Conservation (phyloP, 1,140 invertebrate genomes). For the Oreohelix idahoensis region DNA sequence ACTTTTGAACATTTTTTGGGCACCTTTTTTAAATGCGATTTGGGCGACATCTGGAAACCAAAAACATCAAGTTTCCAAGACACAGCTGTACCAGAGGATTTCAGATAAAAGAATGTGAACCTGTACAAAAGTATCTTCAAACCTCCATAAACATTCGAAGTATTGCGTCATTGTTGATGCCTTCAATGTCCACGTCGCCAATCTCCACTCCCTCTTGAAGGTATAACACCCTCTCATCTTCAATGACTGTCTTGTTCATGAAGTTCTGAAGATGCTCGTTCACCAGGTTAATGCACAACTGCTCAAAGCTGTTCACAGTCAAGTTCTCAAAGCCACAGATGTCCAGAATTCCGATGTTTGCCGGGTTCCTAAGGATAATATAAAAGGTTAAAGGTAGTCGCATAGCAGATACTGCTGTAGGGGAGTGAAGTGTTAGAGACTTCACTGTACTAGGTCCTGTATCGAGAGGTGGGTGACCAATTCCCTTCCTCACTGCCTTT, state of each 20-base stretch:
- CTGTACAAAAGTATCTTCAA: not conserved
- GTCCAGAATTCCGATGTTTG: constrained; percentile 64
- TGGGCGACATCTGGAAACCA: too few relatives aligned
- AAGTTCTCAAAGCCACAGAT: constrained; percentile 72
- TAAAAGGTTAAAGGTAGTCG: too few relatives aligned
- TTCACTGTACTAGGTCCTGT: too few relatives aligned
- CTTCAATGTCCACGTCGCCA: constrained; percentile 80
- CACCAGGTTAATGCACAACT: constrained; percentile 69
- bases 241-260: constrained; percentile 63
- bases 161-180: constrained; percentile 85
- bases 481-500: too few relatives aligned
- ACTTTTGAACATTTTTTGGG: too few relatives aligned
- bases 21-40: too few relatives aligned
- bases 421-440: too few relatives aligned
- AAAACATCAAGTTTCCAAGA: too few relatives aligned
- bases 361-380: constrained; percentile 2
- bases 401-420: too few relatives aligned
- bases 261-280: constrained; percentile 70
- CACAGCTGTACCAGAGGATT: too few relatives aligned
- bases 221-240: constrained; percentile 57
- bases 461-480: too few relatives aligned
- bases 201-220: constrained; percentile 52
- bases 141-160: constrained; percentile 80
- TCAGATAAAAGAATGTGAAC: too few relatives aligned
- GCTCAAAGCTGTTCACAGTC: constrained; percentile 76